Percentiles rank a stretch among this genome's conserved stretches.
phyloP scores from a whole-genome alignment of 1,140 invertebrate genomes.

The Helicoverpa zea region DNA sequence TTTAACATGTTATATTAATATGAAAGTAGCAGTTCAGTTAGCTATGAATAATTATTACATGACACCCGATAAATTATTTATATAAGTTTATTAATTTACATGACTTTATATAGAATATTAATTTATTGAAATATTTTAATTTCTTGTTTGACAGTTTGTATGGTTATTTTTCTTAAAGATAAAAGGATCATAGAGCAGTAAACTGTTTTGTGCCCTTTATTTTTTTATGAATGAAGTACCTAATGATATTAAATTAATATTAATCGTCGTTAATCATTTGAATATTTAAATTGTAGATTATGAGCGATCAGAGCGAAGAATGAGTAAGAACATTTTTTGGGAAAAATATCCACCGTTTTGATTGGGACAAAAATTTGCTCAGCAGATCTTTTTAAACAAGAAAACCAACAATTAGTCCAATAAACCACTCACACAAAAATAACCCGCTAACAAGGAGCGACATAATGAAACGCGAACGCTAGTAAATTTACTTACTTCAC shows the following conservation, averaged over 20 bases:
- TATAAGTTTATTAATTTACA: slow-evolving; percentile 33
- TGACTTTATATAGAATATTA: slow-evolving; percentile 16
- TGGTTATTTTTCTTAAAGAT: not conserved
- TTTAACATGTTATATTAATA: not conserved
- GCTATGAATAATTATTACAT: slow-evolving; percentile 30
- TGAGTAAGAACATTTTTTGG: too few relatives aligned
- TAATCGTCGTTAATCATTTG: too few relatives aligned
- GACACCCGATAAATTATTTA: slow-evolving; percentile 6
- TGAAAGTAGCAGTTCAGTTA: not conserved
- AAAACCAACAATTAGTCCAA: slow-evolving; percentile 18
- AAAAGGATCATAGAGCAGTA: not conserved
- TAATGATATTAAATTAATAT: too few relatives aligned
- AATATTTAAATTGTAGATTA: too few relatives aligned
- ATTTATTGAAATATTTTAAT: slow-evolving; percentile 19
- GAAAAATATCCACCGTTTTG: too few relatives aligned
- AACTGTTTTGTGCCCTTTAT: too few relatives aligned
- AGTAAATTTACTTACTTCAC: slow-evolving; percentile 43
- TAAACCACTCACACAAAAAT: slow-evolving; percentile 5
- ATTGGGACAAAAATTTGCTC: too few relatives aligned
- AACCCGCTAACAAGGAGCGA: slow-evolving; percentile 32
- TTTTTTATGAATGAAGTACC: too few relatives aligned
- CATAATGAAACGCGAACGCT: slow-evolving; percentile 21
- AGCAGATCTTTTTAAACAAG: not conserved
- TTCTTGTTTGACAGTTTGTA: not conserved
- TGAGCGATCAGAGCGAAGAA: too few relatives aligned